Conservation (phyloP, 2,113 vertebrate species). For the Deroptyus accipitrinus region DNA sequence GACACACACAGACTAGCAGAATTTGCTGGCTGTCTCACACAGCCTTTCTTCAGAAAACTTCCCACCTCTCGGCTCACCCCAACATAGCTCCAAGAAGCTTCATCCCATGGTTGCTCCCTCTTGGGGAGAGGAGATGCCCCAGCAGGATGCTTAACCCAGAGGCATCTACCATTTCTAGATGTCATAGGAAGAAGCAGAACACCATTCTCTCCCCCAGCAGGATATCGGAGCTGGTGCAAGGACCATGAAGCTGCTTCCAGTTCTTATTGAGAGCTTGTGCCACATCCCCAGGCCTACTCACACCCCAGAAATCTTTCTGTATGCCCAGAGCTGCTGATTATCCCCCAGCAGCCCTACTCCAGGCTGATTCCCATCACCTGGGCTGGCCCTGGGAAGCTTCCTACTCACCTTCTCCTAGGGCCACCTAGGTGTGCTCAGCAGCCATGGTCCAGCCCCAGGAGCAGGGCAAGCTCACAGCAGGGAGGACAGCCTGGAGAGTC, state of each 20-base stretch:
- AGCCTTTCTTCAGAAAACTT: background rate
- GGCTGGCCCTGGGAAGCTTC: background rate
- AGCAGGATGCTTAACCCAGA: background rate
- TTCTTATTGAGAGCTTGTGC: background rate
- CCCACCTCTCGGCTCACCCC: background rate
- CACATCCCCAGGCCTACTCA: rapidly evolving
- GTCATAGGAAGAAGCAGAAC: background rate
- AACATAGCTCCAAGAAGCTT: background rate
- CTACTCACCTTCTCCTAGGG: background rate
- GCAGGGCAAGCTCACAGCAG: rapidly evolving
- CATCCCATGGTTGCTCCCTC: background rate
- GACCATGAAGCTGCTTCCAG: background rate
- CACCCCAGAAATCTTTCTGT: rapidly evolving
- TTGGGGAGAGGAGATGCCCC: background rate
- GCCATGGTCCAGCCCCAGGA: background rate
- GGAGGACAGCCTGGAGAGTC: background rate
- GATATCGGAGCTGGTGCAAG: background rate
- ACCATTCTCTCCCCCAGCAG: rapidly evolving
- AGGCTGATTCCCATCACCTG: background rate
- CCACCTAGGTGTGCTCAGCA: background rate
- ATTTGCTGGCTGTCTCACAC: background rate
- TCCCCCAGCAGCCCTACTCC: background rate
- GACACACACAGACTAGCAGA: background rate
- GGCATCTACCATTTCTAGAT: background rate
- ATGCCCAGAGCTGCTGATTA: background rate